Conservation (phyloP, 1,140 invertebrate species). For the Laupala kohalensis region DNA sequence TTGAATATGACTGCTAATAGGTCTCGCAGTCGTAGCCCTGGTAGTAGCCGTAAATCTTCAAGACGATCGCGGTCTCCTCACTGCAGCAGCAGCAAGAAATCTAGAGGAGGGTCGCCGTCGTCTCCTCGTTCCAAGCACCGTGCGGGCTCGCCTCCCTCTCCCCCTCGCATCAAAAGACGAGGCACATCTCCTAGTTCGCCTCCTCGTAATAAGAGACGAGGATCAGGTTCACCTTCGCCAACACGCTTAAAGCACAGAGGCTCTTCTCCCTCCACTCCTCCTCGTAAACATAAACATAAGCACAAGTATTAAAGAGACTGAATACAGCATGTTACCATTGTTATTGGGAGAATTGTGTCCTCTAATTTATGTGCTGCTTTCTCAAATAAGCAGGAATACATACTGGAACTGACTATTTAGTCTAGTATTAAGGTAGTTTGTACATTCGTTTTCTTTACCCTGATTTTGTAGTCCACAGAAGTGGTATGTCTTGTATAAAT, state of each 20-base stretch:
- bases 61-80: slow-evolving; percentile 11
- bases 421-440: neutral
- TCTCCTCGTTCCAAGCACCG: slow-evolving; percentile 7
- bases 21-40: slow-evolving; percentile 32
- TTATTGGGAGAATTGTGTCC: neutral
- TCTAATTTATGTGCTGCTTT: neutral
- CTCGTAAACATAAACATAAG: slow-evolving; percentile 36
- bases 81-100: slow-evolving; percentile 4
- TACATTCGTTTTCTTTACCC: neutral
- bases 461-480: neutral
- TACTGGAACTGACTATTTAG: neutral
- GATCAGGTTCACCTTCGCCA: slow-evolving; percentile 30
- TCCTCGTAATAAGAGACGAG: slow-evolving; percentile 30
- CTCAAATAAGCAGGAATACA: neutral
- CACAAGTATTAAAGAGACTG: slow-evolving; percentile 19
- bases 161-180: slow-evolving; percentile 5
- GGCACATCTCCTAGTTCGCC: slow-evolving; percentile 27
- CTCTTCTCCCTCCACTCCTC: slow-evolving; percentile 13
- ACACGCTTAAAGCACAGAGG: slow-evolving; percentile 30
- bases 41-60: slow-evolving; percentile 11
- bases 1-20: no score
- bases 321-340: neutral
- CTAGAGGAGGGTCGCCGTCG: neutral
- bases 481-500: neutral
- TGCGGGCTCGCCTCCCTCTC: slow-evolving; percentile 4